phyloP scores from a whole-genome alignment of 1,140 invertebrate genomes.

The Drosophila pruinosa region DNA sequence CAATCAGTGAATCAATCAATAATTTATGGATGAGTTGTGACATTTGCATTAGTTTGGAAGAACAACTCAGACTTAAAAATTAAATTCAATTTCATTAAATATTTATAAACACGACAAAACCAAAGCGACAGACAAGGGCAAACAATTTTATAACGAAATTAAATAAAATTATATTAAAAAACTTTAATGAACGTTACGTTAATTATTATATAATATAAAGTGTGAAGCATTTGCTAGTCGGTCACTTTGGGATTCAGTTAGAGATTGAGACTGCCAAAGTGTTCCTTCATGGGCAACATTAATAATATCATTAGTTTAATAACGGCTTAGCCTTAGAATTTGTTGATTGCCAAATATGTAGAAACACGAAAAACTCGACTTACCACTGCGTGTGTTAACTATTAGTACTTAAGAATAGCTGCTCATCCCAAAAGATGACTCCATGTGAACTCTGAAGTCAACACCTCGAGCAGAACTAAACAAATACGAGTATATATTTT shows the following conservation, averaged over 20 bases:
- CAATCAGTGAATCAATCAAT: conserved; percentile 68
- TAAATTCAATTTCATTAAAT: conserved; percentile 18
- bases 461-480: background rate
- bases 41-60: conserved; percentile 34
- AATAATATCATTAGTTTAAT: conserved; percentile 57
- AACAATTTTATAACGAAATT: background rate
- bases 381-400: conserved; percentile 43
- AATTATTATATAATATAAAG: conserved; percentile 11
- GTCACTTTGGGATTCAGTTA: background rate
- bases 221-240: background rate
- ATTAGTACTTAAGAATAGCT: conserved; percentile 30
- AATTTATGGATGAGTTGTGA: conserved; percentile 35
- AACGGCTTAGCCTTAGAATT: conserved; percentile 66
- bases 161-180: background rate
- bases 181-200: background rate
- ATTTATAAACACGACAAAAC: conserved; percentile 16
- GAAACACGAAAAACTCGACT: conserved; percentile 66
- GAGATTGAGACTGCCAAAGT: background rate
- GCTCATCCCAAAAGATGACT: background rate
- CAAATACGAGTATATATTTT: no score
- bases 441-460: background rate
- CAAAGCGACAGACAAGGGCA: conserved; percentile 16
- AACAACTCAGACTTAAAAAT: conserved; percentile 1
- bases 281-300: conserved; percentile 50
- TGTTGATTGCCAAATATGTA: conserved; percentile 46